Evolutionary conservation across 1,140 invertebrate species (phyloP), one percentile per base, ranked within the genome.

Genomic region (Drosophila setifemur): DNA sequence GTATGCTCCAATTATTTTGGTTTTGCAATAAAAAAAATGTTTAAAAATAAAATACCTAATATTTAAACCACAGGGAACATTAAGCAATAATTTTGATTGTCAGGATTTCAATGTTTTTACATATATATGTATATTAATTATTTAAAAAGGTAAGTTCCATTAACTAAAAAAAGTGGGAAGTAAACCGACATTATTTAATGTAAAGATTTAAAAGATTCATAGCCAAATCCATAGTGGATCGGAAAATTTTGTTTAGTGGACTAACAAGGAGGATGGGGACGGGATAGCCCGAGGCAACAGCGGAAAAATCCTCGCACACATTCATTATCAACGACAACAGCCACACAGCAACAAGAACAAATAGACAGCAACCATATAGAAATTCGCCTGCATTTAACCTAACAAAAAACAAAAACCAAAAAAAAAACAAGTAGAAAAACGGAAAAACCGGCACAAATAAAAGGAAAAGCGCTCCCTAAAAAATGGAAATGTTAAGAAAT

Each of bases 401-500:
- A 73, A 69, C 70, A 63, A 67, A 67, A 33, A 52, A 55, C 12
- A 47, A 44, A 29, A 8, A 8, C 25, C 25, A 53, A 54, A 31
- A 42, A 42, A 18, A 16, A 8, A 28, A n/a, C 12, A 57, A 57
- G 29, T 8, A 26, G 11, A 55, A 33, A 60, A 71, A 39, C 42
- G 53, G 48, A 29, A 50, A 60, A 71, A 58, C 31, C 43, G 44
- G 39, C 29, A 70, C 35, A 71, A 61, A 60, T 35, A 35, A 49
- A 31, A 52, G 48, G 50, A 28, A 69, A 63, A 74, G 33, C 47
- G 50, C 71, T 73, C 31, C 61, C 61, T 73, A 77, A 83, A 83
- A 78, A 78, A 85, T 72, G 75, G 64, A 83, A 83, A 83, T 85
- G 81, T 85, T 85, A 85, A 83, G 74, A 85, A 83, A 83, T 83